Percentiles rank a stretch among this genome's conserved stretches.
These are phyloP conservation scores for Netelia melanura DNA, from an alignment of 2,888 invertebrate genomes.

Conservation along the genomic window DNA sequence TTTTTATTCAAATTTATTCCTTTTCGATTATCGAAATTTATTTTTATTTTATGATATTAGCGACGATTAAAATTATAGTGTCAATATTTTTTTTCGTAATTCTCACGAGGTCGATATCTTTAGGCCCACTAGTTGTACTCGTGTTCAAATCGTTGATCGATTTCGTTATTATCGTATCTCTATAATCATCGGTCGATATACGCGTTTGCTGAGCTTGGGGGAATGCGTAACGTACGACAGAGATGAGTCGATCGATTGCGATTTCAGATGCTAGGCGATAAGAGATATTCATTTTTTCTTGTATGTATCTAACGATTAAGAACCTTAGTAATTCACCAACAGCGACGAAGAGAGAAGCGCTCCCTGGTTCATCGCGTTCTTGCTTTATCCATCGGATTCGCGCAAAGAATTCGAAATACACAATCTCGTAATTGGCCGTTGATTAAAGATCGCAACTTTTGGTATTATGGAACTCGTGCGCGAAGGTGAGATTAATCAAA, in stretches of 20 bases:
- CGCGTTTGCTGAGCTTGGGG: neutral
- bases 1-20: no score
- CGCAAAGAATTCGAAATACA: no score
- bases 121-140: neutral
- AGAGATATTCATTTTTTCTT: slow-evolving; percentile 38
- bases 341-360: slow-evolving; percentile 48
- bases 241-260: slow-evolving; percentile 49
- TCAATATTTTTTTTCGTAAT: neutral
- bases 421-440: neutral
- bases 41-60: no score
- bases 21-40: no score
- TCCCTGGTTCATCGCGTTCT: slow-evolving; percentile 6
- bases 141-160: no score
- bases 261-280: slow-evolving; percentile 46
- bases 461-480: slow-evolving; percentile 58
- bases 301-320: slow-evolving; percentile 23
- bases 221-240: slow-evolving; percentile 4
- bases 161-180: neutral
- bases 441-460: neutral
- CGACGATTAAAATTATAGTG: neutral
- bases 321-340: slow-evolving; percentile 52
- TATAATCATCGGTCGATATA: neutral
- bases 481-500: slow-evolving; percentile 55
- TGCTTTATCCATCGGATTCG: no score
- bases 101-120: neutral